Evolutionary conservation across 2,797 vertebrate genomes (phyloP), one percentile per base, ranked within the genome.

Genomic region (Sebastes hopkinsi): DNA sequence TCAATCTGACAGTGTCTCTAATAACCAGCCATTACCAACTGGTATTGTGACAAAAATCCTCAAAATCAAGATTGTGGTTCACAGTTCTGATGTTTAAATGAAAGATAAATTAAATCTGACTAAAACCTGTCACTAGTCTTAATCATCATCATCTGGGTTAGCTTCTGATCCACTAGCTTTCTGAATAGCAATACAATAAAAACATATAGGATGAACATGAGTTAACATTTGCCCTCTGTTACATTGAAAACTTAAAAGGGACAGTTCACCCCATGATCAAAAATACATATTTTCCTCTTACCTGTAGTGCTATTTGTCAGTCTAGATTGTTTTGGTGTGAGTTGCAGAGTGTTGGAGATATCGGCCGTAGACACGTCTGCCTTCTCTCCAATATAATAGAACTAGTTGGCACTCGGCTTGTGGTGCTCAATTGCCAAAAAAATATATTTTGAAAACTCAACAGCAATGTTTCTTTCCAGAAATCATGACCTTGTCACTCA

Each of bases 1-100:
- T 69, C 65, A 78, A 23, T 18, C 20, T 61, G 22, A 76, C 56
- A 67, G 20, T 46, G 34, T 64, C 34, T 76, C 75, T 58, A 52
- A 74, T 74, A 27, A 80, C 22, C 12, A 64, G 30, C 62, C 12
- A 36, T 54, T 62, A 20, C 25, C 32, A 56, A 67, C 46, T 5
- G 23, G 7, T 58, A 30, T 54, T 20, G 9, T 36, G 20, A 36
- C 20, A 30, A 50, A 68, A 66, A 36, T 8, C 30, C 34, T 79
- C 32, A 18, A 29, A 56, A 56, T 60, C 18, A 50, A 29, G 36
- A 69, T 30, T 68, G 25, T 38, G 18, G 16, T 12, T 78, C 22
- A 59, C n/a, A 52, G 32, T 14, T 75, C n/a, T 59, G 9, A 50
- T 62, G 36, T 65, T 18, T 42, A 60, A 69, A 75, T 6, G 8